phyloP scores from a whole-genome alignment of 2,888 invertebrate species.

The Colostygia pectinataria region DNA sequence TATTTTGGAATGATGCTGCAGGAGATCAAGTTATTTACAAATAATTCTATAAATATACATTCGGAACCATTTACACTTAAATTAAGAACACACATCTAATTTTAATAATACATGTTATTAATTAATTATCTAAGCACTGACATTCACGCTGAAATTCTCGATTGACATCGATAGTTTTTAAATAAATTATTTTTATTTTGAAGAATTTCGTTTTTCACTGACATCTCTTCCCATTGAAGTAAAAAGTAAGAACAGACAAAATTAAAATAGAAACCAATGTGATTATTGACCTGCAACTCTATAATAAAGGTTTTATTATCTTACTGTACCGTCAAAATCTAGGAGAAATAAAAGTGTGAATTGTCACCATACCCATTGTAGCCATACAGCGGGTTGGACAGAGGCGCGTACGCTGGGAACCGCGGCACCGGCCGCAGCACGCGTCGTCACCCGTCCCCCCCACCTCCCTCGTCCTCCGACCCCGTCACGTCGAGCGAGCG shows the following conservation, averaged over 20 bases:
- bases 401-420: conserved; percentile 61
- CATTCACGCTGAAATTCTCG: neutral
- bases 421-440: conserved; percentile 81
- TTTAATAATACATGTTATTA: no score
- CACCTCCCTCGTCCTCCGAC: conserved; percentile 74
- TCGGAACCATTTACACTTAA: conserved; percentile 9
- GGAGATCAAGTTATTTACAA: conserved; percentile 60
- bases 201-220: no score
- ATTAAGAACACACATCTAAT: conserved; percentile 8
- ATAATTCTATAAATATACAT: conserved; percentile 25
- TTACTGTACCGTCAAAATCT: conserved; percentile 28
- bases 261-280: no score
- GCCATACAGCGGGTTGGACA: conserved; percentile 52
- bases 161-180: neutral
- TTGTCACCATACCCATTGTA: conserved; percentile 59
- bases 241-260: no score
- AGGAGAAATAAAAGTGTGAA: conserved; percentile 66
- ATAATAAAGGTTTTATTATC: no score
- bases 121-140: neutral
- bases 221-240: no score
- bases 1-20: conserved; percentile 79
- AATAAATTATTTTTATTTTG: no score
- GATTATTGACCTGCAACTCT: no score
- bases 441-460: conserved; percentile 69
- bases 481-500: conserved; percentile 79